Base-by-base conservation (phyloP, 2,888 invertebrate species). In the Meloe dianella region DNA sequence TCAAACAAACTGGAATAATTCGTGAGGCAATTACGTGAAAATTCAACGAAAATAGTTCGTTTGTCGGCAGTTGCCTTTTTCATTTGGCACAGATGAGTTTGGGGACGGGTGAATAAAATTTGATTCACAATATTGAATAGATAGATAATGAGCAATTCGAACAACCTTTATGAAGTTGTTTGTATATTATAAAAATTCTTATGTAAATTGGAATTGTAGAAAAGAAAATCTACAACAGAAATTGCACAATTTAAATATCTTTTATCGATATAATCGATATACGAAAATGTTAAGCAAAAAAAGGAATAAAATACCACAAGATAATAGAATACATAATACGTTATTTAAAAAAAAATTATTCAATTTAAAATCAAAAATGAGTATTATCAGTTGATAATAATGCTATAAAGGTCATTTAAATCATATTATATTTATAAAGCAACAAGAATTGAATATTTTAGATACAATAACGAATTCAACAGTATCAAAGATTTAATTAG, bases 1-100 rank as follows among this genome's bases (percentile, higher is more conserved):
- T 41, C 41, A 41, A 41, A 41, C n/a, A 41, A 41, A 41, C n/a
- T 41, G 41, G 41, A 41, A 41, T 41, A 41, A 41, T 41, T 47
- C 29, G n/a, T n/a, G 17, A n/a, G 10, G 27, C 57, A 30, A 57
- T 57, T 27, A 29, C 14, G 30, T 29, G 57, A 30, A 8, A 57
- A 57, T 30, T 17, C 27, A 29, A 7, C 27, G 30, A 30, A 14
- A 57, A 57, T 30, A 27, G 30, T 30, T n/a, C 57, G 27, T 57
- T 57, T 57, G 27, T 27, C 14, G 24, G 8, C 29, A 8, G 22
- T 24, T 4, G 14, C 22, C 17, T 8, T 1, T 41, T 41, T 38
- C 7, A n/a, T 47, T 47, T 20, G 8, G 47, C 7, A 47, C 20
- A 57, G 57, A 17, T 27, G 27, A 14, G n/a, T n/a, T n/a, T n/a